phyloP scores from a whole-genome alignment of 2,113 vertebrate genomes.

The Malurus alboscapulatus region DNA sequence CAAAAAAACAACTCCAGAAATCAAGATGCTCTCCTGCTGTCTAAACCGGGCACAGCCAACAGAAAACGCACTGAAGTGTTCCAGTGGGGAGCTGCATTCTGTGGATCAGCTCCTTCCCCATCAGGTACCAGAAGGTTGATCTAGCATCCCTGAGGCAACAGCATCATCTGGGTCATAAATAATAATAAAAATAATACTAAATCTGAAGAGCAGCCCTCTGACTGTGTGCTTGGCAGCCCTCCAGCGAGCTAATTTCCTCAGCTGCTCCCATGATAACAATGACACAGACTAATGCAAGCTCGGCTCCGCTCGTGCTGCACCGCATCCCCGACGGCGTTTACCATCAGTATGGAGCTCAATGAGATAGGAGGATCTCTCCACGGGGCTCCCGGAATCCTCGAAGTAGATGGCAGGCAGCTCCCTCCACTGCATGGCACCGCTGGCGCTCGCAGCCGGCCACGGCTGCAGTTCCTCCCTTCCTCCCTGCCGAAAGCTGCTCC shows the following conservation, averaged over 20 bases:
- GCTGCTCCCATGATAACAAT: conserved; percentile 65
- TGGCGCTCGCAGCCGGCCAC: not conserved
- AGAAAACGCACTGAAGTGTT: not conserved
- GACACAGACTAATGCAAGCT: conserved; percentile 61
- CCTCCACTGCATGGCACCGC: conserved; percentile 22
- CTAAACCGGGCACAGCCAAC: not conserved
- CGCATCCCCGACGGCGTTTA: conserved; percentile 49
- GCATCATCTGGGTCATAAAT: conserved; percentile 64
- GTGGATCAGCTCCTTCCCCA: conserved; percentile 27
- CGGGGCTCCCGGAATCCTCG: not conserved
- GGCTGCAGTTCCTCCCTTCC: not conserved
- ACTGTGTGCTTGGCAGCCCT: conserved; percentile 62
- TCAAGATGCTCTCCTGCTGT: not conserved
- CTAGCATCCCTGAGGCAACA: conserved; percentile 39
- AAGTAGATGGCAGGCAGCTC: not conserved
- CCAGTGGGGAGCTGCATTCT: not conserved
- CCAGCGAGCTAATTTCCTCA: conserved; percentile 67
- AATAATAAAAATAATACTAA: conserved; percentile 66
- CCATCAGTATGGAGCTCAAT: not conserved
- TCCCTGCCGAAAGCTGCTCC: not conserved
- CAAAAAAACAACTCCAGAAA: not conserved
- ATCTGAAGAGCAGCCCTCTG: conserved; percentile 51
- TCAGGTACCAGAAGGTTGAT: conserved; percentile 64
- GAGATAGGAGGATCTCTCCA: conserved; percentile 49
- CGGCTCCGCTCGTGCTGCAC: not conserved